Base-by-base conservation (phyloP, 2,113 vertebrate species). In the Phaethon lepturus region DNA sequence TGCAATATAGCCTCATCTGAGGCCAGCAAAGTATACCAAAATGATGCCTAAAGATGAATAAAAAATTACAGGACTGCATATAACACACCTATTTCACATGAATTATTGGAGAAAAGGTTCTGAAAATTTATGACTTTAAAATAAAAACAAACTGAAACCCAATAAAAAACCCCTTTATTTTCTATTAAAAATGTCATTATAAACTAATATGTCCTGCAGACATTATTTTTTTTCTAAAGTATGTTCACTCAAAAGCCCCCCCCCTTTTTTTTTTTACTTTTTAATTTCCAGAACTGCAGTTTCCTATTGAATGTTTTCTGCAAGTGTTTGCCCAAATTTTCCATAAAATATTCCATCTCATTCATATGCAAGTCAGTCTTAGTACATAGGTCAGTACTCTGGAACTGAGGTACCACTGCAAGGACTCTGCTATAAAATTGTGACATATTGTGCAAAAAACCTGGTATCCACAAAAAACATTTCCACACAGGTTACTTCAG, bases 101-200 rank as follows among this genome's bases (percentile, higher is more conserved):
- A 75, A 55, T 23, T 55, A 45, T 22, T 52, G 6, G 14, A 42
- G 3, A 42, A 2, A 0, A 33, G 1, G 4, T 42, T 75, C 26
- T 5, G 31, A 73, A 92, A 60, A 35, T n/a, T 1, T 17, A 22
- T 35, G 11, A 3, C 1, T 69, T 85, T 47, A 66, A 76, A 87
- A 63, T 6, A 55, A 72, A 78, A 59, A 23, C 2, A 38, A 75
- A 55, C 75, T 18, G 1, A 75, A 90, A 63, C 0, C 0, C 1
- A 20, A 10, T 2, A 8, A 71, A 88, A 38, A 67, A 42, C 0
- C 1, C 1, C 38, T 38, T 25, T 31, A 31, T 19, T 18, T 59
- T 62, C 16, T 19, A 23, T 33, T 76, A 44, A 42, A 85, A 73
- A 72, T 26, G 0, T 13, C 4, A 29, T 67, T 62, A 55, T 29